Evolutionary conservation across 1,140 invertebrate genomes (phyloP), one percentile per base, ranked within the genome.

Genomic region (Agrilus planipennis): DNA sequence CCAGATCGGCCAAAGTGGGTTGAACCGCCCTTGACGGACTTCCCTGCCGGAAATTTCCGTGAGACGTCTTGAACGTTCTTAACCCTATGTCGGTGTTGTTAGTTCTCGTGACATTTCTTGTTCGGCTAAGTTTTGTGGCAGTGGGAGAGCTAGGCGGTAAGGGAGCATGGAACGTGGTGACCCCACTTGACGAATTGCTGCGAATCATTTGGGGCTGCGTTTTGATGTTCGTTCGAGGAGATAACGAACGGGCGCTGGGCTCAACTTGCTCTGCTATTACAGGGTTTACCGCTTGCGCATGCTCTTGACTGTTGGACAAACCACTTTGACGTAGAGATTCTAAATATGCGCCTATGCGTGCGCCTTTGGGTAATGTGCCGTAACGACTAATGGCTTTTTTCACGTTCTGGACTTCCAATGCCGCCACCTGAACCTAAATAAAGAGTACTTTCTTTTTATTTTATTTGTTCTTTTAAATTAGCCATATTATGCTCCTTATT

Each of bases 311-410:
- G 40, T 59, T 62, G 15, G 68, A 66, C 21, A 70, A 70, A n/a
- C 79, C 81, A 54, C 76, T 84, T 50, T 86, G 81, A 22, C 85
- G 72, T 42, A 96, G 63, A 0, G 90, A 95, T 55, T 95, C 91
- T 11, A 98, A 65, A 62, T 92, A 98, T 0, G 91, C 91, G 9
- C 91, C 91, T 49, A 96, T 96, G 21, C 92, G 73, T 10, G 89
- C 88, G 32, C 87, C 89, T 67, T 97, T 99, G 0, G 93, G 93
- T 42, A 92, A 58, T 9, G 94, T 97, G 4, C 93, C 93, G 60
- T 95, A 97, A n/a, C 89, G 76, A 65, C 90, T 94, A 39, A 95
- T 94, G 4, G 90, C 90, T 49, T 89, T 79, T 55, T 92, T 88
- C 38, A 97, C 90, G 71, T 96, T 96, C 64, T 94, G 88, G 46